Conservation (phyloP, 2,113 vertebrate genomes). For the Thamnophis sirtalis region DNA sequence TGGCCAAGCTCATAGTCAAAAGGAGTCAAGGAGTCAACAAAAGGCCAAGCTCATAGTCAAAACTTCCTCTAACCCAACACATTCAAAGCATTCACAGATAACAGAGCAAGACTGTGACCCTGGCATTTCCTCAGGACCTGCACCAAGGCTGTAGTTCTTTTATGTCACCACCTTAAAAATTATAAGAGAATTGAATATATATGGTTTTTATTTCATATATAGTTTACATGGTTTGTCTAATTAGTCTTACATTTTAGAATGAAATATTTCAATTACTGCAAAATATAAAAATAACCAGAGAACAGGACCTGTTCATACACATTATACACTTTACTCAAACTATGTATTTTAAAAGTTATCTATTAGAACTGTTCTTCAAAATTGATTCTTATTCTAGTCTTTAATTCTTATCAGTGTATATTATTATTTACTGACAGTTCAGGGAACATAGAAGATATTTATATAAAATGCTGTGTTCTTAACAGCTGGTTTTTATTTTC, state of each 20-base stretch:
- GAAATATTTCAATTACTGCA: background rate
- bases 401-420: background rate
- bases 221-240: background rate
- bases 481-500: background rate
- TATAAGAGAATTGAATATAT: background rate
- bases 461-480: background rate
- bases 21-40: no score
- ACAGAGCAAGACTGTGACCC: background rate
- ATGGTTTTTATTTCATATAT: background rate
- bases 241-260: background rate
- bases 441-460: background rate
- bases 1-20: background rate
- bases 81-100: background rate
- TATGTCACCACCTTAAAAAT: background rate
- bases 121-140: background rate
- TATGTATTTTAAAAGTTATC: background rate
- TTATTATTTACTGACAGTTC: background rate
- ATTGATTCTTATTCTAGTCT: background rate
- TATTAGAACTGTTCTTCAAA: background rate
- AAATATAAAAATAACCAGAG: background rate
- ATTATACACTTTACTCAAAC: background rate
- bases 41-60: background rate
- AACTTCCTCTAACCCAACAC: background rate
- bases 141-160: background rate
- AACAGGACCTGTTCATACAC: background rate